These are phyloP conservation scores for Clarias magur DNA, from an alignment of 2,113 vertebrate species.

Conservation along the genomic window DNA sequence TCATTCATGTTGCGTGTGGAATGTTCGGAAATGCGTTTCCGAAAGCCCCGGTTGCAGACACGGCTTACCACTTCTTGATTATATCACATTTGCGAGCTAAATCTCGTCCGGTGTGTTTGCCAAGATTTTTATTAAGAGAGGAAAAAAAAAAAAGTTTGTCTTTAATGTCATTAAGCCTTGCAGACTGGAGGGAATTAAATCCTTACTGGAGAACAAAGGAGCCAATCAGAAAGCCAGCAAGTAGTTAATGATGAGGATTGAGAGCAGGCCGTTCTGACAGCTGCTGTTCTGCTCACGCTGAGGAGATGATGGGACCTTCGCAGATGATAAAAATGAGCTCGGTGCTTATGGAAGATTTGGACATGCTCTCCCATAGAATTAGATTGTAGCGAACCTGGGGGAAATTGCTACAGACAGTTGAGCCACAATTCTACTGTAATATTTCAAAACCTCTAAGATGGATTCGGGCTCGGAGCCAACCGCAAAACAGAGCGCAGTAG, in stretches of 20 bases:
- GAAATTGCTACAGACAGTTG: constrained; percentile 70
- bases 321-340: constrained; percentile 67
- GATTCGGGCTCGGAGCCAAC: constrained; percentile 58
- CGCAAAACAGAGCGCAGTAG: constrained; percentile 31
- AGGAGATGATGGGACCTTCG: constrained; percentile 63
- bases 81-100: background rate
- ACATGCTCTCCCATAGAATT: constrained; percentile 59
- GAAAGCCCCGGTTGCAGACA: background rate
- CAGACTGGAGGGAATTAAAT: constrained; percentile 69
- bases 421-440: constrained; percentile 67
- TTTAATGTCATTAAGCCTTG: constrained; percentile 60
- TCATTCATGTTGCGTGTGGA: background rate
- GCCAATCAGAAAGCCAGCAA: constrained; percentile 63
- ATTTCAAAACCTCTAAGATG: constrained; percentile 64
- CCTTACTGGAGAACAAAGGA: constrained; percentile 59
- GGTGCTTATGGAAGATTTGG: constrained; percentile 57
- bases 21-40: background rate
- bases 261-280: constrained; percentile 60
- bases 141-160: constrained; percentile 54
- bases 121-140: constrained; percentile 50
- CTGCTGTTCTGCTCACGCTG: constrained; percentile 63
- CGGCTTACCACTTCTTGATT: constrained; percentile 19
- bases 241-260: constrained; percentile 52
- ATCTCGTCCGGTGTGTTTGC: constrained; percentile 15
- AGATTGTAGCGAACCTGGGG: constrained; percentile 60